Conservation (phyloP, 2,113 vertebrate species). For the Eulacestoma nigropectus region DNA sequence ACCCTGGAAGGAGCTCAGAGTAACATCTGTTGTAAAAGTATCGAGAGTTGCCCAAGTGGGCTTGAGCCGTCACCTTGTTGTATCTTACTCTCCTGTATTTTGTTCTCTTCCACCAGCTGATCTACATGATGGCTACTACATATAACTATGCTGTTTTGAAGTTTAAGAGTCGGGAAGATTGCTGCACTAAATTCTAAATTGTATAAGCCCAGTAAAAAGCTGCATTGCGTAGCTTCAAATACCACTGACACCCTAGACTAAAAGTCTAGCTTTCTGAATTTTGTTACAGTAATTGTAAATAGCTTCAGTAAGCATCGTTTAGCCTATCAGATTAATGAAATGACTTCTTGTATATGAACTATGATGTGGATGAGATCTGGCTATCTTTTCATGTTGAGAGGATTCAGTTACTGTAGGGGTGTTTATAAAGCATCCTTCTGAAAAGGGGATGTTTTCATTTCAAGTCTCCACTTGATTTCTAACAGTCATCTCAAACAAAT, state of each 20-base stretch:
- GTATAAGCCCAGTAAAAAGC: conserved; percentile 76
- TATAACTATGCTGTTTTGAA: conserved; percentile 99
- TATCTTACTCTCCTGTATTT: conserved; percentile 86
- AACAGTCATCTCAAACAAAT: conserved; percentile 48
- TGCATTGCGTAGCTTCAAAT: conserved; percentile 77
- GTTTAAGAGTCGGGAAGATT: conserved; percentile 99
- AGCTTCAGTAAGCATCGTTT: conserved; percentile 81
- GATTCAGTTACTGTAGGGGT: conserved; percentile 68
- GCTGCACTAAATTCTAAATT: conserved; percentile 99
- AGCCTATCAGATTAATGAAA: conserved; percentile 73
- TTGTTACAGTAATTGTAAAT: conserved; percentile 87
- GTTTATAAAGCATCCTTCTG: conserved; percentile 20
- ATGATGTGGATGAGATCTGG: conserved; percentile 70
- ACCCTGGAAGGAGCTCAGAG: conserved; percentile 27
- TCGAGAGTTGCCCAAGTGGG: conserved; percentile 45
- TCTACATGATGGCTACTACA: conserved; percentile 99
- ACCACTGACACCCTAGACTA: conserved; percentile 88
- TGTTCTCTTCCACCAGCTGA: conserved; percentile 99
- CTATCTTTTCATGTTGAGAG: conserved; percentile 65
- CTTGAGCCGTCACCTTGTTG: conserved; percentile 53
- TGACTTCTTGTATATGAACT: conserved; percentile 70
- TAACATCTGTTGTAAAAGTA: conserved; percentile 30
- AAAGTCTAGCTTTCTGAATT: conserved; percentile 79
- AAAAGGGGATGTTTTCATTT: conserved; percentile 8
- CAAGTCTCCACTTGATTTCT: neutral